A percentile compares a stretch with the other conserved stretches of the same genome.
phyloP scores from a whole-genome alignment of 2,888 invertebrate genomes.

The Athalia circularis region DNA sequence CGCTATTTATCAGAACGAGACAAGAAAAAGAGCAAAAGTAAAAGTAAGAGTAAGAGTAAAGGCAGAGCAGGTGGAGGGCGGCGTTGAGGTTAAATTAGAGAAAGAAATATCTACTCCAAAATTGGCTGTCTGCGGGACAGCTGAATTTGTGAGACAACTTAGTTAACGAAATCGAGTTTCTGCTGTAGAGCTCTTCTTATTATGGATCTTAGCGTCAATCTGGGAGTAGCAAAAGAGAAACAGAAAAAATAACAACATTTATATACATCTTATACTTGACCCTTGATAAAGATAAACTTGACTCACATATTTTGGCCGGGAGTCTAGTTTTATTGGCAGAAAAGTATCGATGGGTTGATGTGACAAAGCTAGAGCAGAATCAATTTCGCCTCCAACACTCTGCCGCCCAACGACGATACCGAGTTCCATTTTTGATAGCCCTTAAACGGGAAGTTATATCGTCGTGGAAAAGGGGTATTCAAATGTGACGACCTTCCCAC shows the following conservation, averaged over 20 bases:
- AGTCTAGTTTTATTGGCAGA: neutral
- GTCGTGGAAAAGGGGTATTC: constrained; percentile 27
- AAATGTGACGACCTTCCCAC: constrained; percentile 26
- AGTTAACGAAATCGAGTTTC: constrained; percentile 37
- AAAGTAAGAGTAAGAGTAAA: constrained; percentile 42
- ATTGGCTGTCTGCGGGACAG: constrained; percentile 59
- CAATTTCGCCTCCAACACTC: constrained; percentile 26
- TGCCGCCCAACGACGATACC: constrained; percentile 54
- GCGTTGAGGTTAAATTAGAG: constrained; percentile 54
- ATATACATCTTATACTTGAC: neutral
- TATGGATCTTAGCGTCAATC: constrained; percentile 6
- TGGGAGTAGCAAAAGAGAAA: neutral
- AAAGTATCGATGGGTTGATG: neutral
- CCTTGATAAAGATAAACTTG: neutral
- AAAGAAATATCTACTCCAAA: constrained; percentile 64
- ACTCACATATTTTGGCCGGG: neutral
- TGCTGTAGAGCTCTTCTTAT: constrained; percentile 26
- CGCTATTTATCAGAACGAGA: constrained; percentile 43
- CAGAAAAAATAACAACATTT: neutral
- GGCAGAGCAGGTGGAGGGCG: constrained; percentile 16
- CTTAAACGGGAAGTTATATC: constrained; percentile 41
- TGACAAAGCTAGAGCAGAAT: neutral
- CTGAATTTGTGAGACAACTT: constrained; percentile 38
- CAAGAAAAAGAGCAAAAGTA: constrained; percentile 10
- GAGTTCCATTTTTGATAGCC: constrained; percentile 62